Evolutionary conservation across 2,113 vertebrate species (phyloP).

Genomic region (Pterocles orientalis): DNA sequence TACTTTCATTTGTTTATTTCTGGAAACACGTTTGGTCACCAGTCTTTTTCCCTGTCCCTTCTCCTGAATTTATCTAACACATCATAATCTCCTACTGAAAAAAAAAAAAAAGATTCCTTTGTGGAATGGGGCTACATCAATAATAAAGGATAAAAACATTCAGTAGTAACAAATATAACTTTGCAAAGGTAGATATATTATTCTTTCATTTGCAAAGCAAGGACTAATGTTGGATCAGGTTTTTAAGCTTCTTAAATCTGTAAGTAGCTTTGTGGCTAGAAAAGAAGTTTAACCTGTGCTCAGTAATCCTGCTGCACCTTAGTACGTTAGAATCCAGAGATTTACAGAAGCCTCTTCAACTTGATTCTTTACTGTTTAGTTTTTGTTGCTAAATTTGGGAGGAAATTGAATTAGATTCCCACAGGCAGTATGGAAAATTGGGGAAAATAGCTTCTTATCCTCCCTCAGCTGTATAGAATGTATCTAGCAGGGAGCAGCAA

Average conservation of each 20-base stretch:
- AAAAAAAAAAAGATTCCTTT: background rate
- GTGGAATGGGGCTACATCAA: constrained; percentile 1
- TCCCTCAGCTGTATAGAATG: constrained; percentile 73
- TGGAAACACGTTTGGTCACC: background rate
- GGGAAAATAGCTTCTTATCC: constrained; percentile 79
- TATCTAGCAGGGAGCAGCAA: constrained; percentile 67
- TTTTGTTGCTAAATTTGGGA: constrained; percentile 73
- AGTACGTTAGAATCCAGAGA: constrained; percentile 73
- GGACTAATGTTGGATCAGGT: constrained; percentile 60
- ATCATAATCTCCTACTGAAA: constrained; percentile 14
- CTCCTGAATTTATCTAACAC: background rate
- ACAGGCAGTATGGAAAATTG: constrained; percentile 81
- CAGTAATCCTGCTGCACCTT: constrained; percentile 42
- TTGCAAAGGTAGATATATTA: constrained; percentile 33
- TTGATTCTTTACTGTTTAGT: constrained; percentile 63
- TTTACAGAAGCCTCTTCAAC: constrained; percentile 77
- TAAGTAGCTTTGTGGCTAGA: constrained; percentile 65
- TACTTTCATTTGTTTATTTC: constrained; percentile 22
- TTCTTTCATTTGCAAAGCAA: constrained; percentile 67
- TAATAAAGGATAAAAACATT: constrained; percentile 48
- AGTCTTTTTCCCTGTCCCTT: background rate
- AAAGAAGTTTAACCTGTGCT: constrained; percentile 59
- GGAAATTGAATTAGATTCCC: constrained; percentile 87
- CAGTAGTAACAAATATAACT: constrained; percentile 51
- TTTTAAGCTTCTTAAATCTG: constrained; percentile 63